Evolutionary conservation across 2,888 invertebrate genomes (phyloP).

Genomic region (Lissocephala sabroskyi): DNA sequence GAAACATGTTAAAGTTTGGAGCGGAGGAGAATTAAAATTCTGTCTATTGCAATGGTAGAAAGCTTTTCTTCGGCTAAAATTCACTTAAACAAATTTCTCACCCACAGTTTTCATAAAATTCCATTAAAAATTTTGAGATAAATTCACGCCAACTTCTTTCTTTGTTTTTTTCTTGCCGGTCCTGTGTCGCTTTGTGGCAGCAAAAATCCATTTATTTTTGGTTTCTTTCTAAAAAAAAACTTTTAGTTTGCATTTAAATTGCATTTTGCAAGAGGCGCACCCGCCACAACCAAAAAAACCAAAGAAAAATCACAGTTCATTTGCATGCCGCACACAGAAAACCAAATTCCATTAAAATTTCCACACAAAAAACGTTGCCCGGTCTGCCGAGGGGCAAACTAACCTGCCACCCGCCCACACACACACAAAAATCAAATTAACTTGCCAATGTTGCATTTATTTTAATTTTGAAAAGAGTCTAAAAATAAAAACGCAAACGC

Average conservation of each 20-base stretch:
- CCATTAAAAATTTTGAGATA: too few relatives aligned
- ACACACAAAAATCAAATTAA: constrained; percentile 56
- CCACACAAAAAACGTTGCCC: not conserved
- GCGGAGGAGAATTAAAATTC: too few relatives aligned
- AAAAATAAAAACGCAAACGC: constrained; percentile 48
- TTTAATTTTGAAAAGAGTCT: constrained; percentile 56
- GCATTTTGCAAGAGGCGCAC: constrained; percentile 26
- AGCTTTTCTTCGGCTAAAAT: too few relatives aligned
- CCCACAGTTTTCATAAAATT: too few relatives aligned
- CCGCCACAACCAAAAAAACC: not conserved
- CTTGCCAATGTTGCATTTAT: constrained; percentile 54
- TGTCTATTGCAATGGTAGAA: too few relatives aligned
- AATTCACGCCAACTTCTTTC: too few relatives aligned
- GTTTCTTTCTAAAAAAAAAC: not conserved
- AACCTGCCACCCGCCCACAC: constrained; percentile 20
- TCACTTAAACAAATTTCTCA: too few relatives aligned
- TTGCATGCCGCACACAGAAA: constrained; percentile 1
- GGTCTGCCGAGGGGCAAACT: too few relatives aligned
- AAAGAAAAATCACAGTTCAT: not conserved
- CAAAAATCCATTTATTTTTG: not conserved
- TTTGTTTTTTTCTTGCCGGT: too few relatives aligned
- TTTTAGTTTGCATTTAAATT: constrained; percentile 53
- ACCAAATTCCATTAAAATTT: constrained; percentile 27
- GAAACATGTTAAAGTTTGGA: too few relatives aligned
- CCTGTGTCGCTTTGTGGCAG: too few relatives aligned